Conservation (phyloP, 1,140 invertebrate species). For the Trichonephila clavata region DNA sequence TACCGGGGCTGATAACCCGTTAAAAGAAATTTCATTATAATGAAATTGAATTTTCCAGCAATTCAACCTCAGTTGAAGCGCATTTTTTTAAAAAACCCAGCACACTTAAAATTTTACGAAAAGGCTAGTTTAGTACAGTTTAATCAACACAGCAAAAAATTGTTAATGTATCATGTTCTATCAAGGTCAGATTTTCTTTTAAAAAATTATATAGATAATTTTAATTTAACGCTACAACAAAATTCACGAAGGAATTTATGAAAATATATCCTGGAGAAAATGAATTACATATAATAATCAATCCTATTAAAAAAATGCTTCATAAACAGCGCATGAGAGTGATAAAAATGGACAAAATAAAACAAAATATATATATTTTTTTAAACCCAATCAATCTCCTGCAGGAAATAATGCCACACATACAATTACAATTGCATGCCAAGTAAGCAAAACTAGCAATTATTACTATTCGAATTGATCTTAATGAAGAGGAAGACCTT, state of each 20-base stretch:
- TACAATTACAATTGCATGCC: constrained; percentile 29
- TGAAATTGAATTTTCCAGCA: too few relatives aligned
- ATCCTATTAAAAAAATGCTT: background rate
- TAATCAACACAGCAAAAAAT: too few relatives aligned
- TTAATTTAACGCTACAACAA: background rate
- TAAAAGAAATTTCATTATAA: too few relatives aligned
- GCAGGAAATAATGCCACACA: background rate
- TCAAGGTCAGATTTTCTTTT: too few relatives aligned
- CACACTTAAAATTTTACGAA: too few relatives aligned
- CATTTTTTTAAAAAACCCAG: too few relatives aligned
- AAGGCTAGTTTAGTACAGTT: too few relatives aligned
- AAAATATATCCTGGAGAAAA: background rate
- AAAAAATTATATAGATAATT: too few relatives aligned
- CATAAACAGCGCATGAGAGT: too few relatives aligned
- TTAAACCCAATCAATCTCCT: background rate
- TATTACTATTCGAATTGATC: constrained; percentile 15
- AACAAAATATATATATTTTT: background rate
- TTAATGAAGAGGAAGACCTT: constrained; percentile 54
- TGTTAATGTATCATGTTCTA: too few relatives aligned
- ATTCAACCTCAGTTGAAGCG: too few relatives aligned
- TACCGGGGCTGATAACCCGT: too few relatives aligned
- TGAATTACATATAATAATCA: constrained; percentile 1
- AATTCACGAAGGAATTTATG: background rate
- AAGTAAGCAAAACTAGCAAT: constrained; percentile 53
- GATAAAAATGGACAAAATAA: background rate